Conservation (phyloP, 2,113 vertebrate genomes). For the Microcebus ravelobensis region DNA sequence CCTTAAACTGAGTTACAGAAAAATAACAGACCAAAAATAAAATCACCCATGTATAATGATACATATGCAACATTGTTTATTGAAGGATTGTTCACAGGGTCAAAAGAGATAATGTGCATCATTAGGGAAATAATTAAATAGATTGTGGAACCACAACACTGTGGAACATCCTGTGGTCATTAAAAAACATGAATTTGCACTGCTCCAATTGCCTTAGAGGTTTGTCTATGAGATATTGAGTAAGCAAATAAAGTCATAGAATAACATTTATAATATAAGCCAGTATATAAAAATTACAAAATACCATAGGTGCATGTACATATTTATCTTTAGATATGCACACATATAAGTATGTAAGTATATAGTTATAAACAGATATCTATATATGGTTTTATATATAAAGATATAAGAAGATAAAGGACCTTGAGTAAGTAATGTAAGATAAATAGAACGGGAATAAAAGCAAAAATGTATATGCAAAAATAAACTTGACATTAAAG, state of each 20-base stretch:
- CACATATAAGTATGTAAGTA: not conserved
- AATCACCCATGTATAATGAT: not conserved
- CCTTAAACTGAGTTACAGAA: not conserved
- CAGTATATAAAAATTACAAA: not conserved
- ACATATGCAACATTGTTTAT: not conserved
- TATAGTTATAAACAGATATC: not conserved
- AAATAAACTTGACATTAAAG: not conserved
- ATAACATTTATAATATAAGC: not conserved
- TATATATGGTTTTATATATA: not conserved
- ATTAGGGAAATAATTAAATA: not conserved
- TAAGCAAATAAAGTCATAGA: not conserved
- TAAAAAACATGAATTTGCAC: not conserved
- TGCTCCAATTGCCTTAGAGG: not conserved
- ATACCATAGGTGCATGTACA: not conserved
- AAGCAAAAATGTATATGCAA: not conserved
- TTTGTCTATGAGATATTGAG: not conserved
- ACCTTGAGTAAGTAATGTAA: not conserved
- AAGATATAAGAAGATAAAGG: not conserved
- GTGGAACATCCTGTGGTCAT: not conserved
- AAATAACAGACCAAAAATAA: not conserved
- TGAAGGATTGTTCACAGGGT: not conserved
- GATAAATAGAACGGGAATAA: not conserved
- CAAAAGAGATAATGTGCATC: not conserved
- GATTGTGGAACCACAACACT: not conserved
- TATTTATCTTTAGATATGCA: not conserved